Evolutionary conservation across 2,113 vertebrate genomes (phyloP), one percentile per base, ranked within the genome.

Genomic region (Symphodus melops): DNA sequence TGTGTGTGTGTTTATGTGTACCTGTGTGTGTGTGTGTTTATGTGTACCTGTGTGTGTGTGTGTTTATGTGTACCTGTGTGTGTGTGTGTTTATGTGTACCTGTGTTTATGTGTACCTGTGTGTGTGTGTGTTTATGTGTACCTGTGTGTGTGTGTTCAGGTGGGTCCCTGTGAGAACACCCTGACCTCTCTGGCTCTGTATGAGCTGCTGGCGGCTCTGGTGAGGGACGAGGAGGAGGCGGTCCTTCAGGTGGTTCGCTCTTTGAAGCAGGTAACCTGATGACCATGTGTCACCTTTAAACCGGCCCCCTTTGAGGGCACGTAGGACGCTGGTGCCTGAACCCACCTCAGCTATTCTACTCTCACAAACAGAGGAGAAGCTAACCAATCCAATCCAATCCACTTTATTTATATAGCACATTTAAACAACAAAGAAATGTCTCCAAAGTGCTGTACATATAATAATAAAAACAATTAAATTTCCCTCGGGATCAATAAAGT

Each of bases 251-350:
- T 95, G 53, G 82, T 58, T 81, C 75, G 82, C 10, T 95, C 96
- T 0, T 87, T 94, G 89, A 91, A 89, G 60, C 96, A 97, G 96
- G 97, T 97, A 88, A n/a, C n/a, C n/a, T n/a, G n/a, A n/a, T n/a
- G n/a, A n/a, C n/a, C n/a, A n/a, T n/a, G n/a, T n/a, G n/a, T n/a
- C n/a, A n/a, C n/a, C n/a, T n/a, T n/a, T n/a, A n/a, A n/a, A n/a
- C n/a, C n/a, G n/a, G n/a, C n/a, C n/a, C n/a, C n/a, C n/a, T n/a
- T n/a, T n/a, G n/a, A n/a, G n/a, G n/a, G n/a, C n/a, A n/a, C n/a
- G n/a, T n/a, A n/a, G n/a, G n/a, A n/a, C n/a, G n/a, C n/a, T n/a
- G n/a, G n/a, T n/a, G n/a, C n/a, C n/a, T n/a, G n/a, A n/a, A n/a
- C n/a, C n/a, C n/a, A n/a, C n/a, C n/a, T n/a, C n/a, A n/a, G n/a